Conservation (phyloP, 1,140 invertebrate species). For the Schlechtendalia chinensis region DNA sequence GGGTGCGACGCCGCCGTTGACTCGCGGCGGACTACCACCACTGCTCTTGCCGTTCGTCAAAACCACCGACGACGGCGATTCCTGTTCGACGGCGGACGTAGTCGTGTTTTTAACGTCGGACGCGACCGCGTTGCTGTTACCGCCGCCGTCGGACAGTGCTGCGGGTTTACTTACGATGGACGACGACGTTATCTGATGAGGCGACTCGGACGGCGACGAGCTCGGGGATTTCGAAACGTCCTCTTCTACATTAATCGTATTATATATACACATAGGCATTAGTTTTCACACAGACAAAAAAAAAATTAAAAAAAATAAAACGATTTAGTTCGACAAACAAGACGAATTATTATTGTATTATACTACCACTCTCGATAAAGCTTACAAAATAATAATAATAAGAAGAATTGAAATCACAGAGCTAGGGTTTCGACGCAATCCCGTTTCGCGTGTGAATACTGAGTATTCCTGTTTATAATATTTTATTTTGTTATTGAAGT, state of each 20-base stretch:
- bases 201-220: neutral
- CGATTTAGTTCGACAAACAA: neutral
- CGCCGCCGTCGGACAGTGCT: neutral
- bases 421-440: no score
- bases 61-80: neutral
- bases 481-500: no score
- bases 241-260: constrained; percentile 16
- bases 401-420: no score
- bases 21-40: neutral
- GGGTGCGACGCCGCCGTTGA: constrained; percentile 21
- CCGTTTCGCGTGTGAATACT: no score
- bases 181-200: neutral
- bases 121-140: neutral
- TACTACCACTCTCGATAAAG: neutral
- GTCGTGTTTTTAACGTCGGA: neutral
- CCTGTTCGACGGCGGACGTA: neutral
- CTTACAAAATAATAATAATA: no score
- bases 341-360: neutral
- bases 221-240: constrained; percentile 14
- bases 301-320: neutral
- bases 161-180: constrained; percentile 9
- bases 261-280: neutral
- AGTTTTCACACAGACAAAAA: constrained; percentile 15
- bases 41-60: constrained; percentile 12
- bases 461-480: no score